A percentile compares a stretch with the other conserved stretches of the same genome.
These are phyloP conservation scores for Ameiurus melas DNA, from an alignment of 2,113 vertebrate species.

Conservation along the genomic window DNA sequence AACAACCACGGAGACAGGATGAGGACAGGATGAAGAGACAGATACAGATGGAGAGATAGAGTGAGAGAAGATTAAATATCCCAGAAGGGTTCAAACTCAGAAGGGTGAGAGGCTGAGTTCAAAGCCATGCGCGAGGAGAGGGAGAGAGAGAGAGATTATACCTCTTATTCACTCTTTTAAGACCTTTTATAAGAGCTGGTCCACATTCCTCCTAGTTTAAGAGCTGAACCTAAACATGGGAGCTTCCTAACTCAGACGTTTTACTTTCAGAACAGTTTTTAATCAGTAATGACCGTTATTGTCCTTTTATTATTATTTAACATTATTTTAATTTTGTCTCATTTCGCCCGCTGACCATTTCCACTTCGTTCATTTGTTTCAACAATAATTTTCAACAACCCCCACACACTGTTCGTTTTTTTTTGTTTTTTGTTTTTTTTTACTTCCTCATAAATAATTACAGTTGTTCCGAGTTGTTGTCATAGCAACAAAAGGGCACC, in stretches of 20 bases:
- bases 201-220: neutral
- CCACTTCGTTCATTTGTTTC: neutral
- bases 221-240: neutral
- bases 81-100: neutral
- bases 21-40: neutral
- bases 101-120: conserved; percentile 48
- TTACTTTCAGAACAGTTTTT: neutral
- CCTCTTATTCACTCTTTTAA: neutral
- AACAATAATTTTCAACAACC: neutral
- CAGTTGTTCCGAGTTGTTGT: neutral
- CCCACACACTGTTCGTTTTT: neutral
- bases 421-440: too few species aligned
- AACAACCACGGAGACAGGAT: neutral
- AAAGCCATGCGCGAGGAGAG: neutral
- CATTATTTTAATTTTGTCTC: too few species aligned
- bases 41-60: conserved; percentile 21
- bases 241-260: neutral
- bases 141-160: neutral
- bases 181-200: neutral
- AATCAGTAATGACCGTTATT: too few species aligned
- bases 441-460: conserved; percentile 10
- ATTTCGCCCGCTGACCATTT: neutral
- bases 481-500: neutral
- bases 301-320: too few species aligned
- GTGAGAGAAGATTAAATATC: neutral